Conservation (phyloP, 2,797 vertebrate species). For the Trachops cirrhosus region DNA sequence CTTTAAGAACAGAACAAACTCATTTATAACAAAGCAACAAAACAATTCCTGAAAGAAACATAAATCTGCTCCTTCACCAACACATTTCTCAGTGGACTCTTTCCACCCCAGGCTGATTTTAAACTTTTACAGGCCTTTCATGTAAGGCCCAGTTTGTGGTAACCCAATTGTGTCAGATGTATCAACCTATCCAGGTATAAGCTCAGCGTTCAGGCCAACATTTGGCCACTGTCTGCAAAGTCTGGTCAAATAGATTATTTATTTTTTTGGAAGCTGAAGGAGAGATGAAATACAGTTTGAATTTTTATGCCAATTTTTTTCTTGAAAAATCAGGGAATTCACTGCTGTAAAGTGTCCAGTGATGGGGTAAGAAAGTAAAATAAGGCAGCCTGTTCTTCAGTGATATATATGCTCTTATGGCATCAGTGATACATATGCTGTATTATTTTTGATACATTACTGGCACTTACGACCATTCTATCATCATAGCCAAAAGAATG, state of each 20-base stretch:
- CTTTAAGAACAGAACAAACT: neutral
- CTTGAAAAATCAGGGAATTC: conserved; percentile 58
- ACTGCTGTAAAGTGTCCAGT: conserved; percentile 52
- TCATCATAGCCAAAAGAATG: conserved; percentile 68
- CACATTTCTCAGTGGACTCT: conserved; percentile 35
- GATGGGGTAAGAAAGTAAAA: conserved; percentile 43
- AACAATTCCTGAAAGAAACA: neutral
- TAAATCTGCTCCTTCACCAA: conserved; percentile 57
- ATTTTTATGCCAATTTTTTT: conserved; percentile 61
- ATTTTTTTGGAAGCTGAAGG: conserved; percentile 57
- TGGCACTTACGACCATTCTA: conserved; percentile 37
- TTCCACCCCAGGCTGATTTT: conserved; percentile 59
- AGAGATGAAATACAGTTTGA: conserved; percentile 68
- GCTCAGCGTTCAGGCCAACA: conserved; percentile 57
- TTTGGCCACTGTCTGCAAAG: conserved; percentile 61
- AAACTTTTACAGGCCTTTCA: conserved; percentile 67
- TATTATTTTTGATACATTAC: conserved; percentile 72
- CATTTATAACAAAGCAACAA: neutral
- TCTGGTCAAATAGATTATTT: conserved; percentile 64
- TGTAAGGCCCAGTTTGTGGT: conserved; percentile 58
- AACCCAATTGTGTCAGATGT: conserved; percentile 50
- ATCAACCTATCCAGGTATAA: conserved; percentile 44
- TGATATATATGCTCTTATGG: conserved; percentile 15
- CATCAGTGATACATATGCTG: conserved; percentile 23
- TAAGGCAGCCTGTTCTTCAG: conserved; percentile 49